Base-by-base conservation (phyloP, 2,113 vertebrate species). In the Syngnathus scovelli region DNA sequence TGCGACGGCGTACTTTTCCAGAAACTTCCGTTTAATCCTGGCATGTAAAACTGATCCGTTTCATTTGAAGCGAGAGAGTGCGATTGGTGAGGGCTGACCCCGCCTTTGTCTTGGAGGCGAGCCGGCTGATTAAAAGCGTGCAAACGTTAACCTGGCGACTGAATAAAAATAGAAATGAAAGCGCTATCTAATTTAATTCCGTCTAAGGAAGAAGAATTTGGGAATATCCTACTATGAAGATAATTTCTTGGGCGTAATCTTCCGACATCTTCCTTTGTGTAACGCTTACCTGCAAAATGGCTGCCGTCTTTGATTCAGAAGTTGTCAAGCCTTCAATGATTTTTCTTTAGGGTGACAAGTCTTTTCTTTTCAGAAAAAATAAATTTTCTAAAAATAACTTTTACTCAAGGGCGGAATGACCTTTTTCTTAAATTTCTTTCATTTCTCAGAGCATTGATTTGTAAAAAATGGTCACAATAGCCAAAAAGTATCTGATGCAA, bases 171-270 rank as follows among this genome's bases (percentile, higher is more conserved):
- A 82, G 76, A 88, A 90, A 89, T 90, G 88, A 80, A 87, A 85
- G 75, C 85, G 79, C 79, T 84, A 85, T 87, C 90, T 87, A 84
- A 89, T 89, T 90, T 85, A 89, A 85, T 85, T 85, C 85, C 82
- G 75, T 89, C 82, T 84, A 79, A 84, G 86, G 83, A n/a, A n/a
- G 21, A 84, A 85, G 83, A 80, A 81, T 89, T 86, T 84, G 84
- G 83, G 85, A 89, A 88, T 88, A 85, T 90, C 80, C 84, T 87
- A 83, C 86, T 88, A 86, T 88, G 89, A 86, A 75, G 86, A 90
- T 90, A 89, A 90, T 90, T 90, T 89, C 83, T 88, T 90, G 81
- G 82, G 82, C 82, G 79, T 89, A 89, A 90, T 90, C 89, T 88
- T 69, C 78, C 76, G 83, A 82, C 87, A 90, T 90, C 89, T 88